Conservation (phyloP, 1,140 invertebrate genomes). For the Centruroides vittatus region DNA sequence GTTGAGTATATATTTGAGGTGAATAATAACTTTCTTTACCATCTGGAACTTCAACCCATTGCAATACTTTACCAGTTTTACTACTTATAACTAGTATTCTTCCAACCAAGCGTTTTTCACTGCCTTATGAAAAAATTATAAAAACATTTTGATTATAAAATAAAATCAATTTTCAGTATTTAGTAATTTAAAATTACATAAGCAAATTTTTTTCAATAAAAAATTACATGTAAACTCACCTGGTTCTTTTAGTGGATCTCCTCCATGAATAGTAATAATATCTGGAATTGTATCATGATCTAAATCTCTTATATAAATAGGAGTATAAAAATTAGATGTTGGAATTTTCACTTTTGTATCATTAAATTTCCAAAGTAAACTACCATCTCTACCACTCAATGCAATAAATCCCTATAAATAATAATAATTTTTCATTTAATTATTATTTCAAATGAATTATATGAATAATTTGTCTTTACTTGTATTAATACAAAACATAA, state of each 20-base stretch:
- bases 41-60: constrained; percentile 46
- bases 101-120: constrained; percentile 31
- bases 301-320: constrained; percentile 52
- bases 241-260: constrained; percentile 36
- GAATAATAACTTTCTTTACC: constrained; percentile 53
- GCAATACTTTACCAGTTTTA: constrained; percentile 46
- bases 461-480: too few species aligned
- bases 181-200: neutral
- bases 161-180: neutral
- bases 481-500: too few species aligned
- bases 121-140: constrained; percentile 15
- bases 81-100: constrained; percentile 55
- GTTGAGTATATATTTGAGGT: constrained; percentile 43
- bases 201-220: neutral
- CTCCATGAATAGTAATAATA: constrained; percentile 51
- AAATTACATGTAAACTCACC: constrained; percentile 17
- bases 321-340: constrained; percentile 39
- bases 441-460: too few species aligned
- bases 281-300: constrained; percentile 56
- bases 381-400: constrained; percentile 50
- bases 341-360: constrained; percentile 16
- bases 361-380: constrained; percentile 48
- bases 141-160: too few species aligned
- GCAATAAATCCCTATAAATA: constrained; percentile 43
- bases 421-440: too few species aligned